phyloP scores from a whole-genome alignment of 2,888 invertebrate genomes.

The Machimus atricapillus region DNA sequence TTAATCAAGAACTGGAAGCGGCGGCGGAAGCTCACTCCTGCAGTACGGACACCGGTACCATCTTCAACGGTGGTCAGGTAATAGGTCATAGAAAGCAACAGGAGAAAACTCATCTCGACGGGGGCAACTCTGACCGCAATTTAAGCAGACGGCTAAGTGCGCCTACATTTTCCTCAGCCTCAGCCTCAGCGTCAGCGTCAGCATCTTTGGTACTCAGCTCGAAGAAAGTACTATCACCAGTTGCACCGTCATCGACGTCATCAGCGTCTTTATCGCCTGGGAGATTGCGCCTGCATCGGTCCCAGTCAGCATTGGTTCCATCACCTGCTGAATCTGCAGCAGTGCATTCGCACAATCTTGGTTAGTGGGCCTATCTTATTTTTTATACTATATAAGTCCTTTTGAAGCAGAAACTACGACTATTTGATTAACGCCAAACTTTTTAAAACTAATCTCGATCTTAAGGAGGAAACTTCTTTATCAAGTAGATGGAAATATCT shows the following conservation, averaged over 20 bases:
- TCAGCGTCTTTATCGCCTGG: background rate
- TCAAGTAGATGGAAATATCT: background rate
- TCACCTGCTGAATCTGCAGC: background rate
- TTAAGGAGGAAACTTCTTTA: background rate
- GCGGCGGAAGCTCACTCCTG: background rate
- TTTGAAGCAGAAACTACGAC: background rate
- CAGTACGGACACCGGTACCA: background rate
- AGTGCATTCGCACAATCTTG: background rate
- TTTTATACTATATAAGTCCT: background rate
- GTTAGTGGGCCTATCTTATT: constrained; percentile 28
- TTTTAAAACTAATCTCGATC: background rate
- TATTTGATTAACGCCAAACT: background rate
- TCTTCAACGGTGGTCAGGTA: background rate
- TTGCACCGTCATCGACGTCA: background rate
- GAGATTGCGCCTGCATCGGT: constrained; percentile 9
- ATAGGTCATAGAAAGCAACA: constrained; percentile 14
- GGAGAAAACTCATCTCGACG: background rate
- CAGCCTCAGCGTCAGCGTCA: no score
- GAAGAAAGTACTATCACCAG: constrained; percentile 26
- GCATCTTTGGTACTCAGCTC: background rate
- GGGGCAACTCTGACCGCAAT: background rate
- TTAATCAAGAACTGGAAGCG: background rate
- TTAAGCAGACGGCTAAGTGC: constrained; percentile 17
- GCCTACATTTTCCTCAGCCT: constrained; percentile 12
- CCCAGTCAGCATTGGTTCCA: constrained; percentile 8